Conservation (phyloP, 2,888 invertebrate species). For the Rhagophthalmus giganteus region DNA sequence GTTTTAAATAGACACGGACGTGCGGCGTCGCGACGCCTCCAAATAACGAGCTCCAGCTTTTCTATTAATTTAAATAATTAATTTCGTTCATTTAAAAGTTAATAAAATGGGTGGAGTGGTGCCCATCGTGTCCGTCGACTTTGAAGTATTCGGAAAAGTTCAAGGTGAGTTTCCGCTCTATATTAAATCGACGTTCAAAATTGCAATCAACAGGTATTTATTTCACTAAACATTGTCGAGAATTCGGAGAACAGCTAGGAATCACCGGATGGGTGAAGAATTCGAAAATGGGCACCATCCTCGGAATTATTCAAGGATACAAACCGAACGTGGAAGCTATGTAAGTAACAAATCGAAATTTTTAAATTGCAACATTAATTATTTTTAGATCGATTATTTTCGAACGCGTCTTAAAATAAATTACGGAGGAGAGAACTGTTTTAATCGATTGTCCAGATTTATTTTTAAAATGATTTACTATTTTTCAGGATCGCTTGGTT, state of each 20-base stretch:
- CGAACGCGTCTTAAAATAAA: conserved; percentile 4
- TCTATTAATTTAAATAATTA: background rate
- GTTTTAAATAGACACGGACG: conserved; percentile 25
- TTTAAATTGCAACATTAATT: background rate
- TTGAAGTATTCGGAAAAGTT: conserved; percentile 88
- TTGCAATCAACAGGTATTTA: conserved; percentile 67
- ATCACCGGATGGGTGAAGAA: conserved; percentile 93
- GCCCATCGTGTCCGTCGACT: conserved; percentile 78
- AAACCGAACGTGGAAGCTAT: conserved; percentile 78
- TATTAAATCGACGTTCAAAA: background rate
- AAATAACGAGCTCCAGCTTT: conserved; percentile 3
- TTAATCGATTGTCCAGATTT: no score
- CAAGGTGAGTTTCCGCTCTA: conserved; percentile 76
- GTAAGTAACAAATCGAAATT: conserved; percentile 47
- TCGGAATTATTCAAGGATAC: conserved; percentile 86
- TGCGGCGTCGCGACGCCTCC: conserved; percentile 21
- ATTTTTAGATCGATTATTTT: conserved; percentile 7
- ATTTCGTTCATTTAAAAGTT: background rate
- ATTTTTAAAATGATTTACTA: background rate
- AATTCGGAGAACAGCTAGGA: conserved; percentile 71
- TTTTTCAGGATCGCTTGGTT: conserved; percentile 78
- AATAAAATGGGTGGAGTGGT: conserved; percentile 49
- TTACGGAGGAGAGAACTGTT: background rate
- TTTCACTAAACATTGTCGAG: conserved; percentile 87
- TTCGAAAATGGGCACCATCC: conserved; percentile 82